A percentile compares a stretch with the other conserved stretches of the same genome.
These are phyloP conservation scores for Malacoraja senta DNA, from an alignment of 2,797 vertebrate species.

Conservation along the genomic window DNA sequence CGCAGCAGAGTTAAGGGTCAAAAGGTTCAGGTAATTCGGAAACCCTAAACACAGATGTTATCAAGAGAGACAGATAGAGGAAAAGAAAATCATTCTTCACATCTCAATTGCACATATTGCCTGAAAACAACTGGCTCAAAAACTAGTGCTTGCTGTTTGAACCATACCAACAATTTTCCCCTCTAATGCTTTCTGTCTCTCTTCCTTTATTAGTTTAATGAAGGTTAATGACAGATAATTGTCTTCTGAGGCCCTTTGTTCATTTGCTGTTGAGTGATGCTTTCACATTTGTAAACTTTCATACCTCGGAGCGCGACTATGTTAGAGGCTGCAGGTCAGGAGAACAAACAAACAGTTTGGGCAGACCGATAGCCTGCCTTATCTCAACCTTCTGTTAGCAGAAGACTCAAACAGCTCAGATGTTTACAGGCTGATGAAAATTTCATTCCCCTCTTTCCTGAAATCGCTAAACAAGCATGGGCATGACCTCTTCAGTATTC, in stretches of 20 bases:
- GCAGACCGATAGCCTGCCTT: constrained; percentile 58
- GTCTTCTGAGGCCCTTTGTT: constrained; percentile 51
- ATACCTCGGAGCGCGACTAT: constrained; percentile 49
- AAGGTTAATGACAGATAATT: constrained; percentile 58
- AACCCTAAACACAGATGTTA: constrained; percentile 63
- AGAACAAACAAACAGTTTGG: constrained; percentile 61
- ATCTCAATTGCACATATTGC: constrained; percentile 56
- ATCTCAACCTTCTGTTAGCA: constrained; percentile 67
- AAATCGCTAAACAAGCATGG: constrained; percentile 69
- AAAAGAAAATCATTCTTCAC: constrained; percentile 52
- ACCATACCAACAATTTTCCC: constrained; percentile 51
- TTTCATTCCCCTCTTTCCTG: constrained; percentile 75
- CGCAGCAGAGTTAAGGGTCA: constrained; percentile 48
- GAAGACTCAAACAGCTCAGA: constrained; percentile 60
- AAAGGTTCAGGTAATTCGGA: constrained; percentile 56
- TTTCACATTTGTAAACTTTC: constrained; percentile 60
- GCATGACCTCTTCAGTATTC: constrained; percentile 52
- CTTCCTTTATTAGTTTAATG: constrained; percentile 56
- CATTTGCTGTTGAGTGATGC: constrained; percentile 68
- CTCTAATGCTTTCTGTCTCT: constrained; percentile 60
- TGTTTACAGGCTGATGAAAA: constrained; percentile 80
- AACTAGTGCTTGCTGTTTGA: constrained; percentile 49
- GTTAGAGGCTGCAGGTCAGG: constrained; percentile 48
- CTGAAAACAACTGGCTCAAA: constrained; percentile 48
- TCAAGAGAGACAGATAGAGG: constrained; percentile 59